Evolutionary conservation across 2,888 invertebrate genomes (phyloP).

Genomic region (Blastobasis adustella): DNA sequence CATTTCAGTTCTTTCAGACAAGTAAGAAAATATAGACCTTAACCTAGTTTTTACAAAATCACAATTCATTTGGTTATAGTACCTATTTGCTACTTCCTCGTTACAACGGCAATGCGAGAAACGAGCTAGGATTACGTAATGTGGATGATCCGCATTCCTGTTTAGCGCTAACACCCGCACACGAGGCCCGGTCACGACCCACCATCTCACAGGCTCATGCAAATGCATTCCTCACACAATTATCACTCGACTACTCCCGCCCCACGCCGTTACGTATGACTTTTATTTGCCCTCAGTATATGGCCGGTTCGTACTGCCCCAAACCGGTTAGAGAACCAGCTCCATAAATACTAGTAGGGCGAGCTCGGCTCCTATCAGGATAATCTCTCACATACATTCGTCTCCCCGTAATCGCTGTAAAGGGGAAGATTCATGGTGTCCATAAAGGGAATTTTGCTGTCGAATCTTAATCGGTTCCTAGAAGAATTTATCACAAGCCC

Average conservation of each 20-base stretch:
- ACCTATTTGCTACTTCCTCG: no score
- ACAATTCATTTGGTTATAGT: background rate
- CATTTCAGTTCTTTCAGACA: no score
- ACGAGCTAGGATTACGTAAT: background rate
- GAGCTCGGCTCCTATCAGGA: slow-evolving; percentile 42
- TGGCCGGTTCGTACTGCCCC: slow-evolving; percentile 35
- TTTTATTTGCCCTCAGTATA: slow-evolving; percentile 56
- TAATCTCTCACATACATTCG: slow-evolving; percentile 50
- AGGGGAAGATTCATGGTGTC: slow-evolving; percentile 52
- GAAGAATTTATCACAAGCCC: slow-evolving; percentile 58
- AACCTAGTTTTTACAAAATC: background rate
- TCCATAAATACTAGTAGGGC: slow-evolving; percentile 42
- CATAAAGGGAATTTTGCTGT: slow-evolving; percentile 57
- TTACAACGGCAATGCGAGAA: background rate
- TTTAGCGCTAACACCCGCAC: slow-evolving; percentile 12
- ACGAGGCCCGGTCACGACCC: slow-evolving; percentile 18
- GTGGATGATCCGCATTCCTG: slow-evolving; percentile 7
- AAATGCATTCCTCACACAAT: slow-evolving; percentile 52
- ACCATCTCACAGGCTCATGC: slow-evolving; percentile 29
- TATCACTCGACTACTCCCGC: slow-evolving; percentile 33
- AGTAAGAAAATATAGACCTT: no score
- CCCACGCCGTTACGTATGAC: slow-evolving; percentile 47
- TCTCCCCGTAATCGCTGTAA: slow-evolving; percentile 57
- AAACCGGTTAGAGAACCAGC: slow-evolving; percentile 26
- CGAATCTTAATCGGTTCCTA: slow-evolving; percentile 55